Base-by-base conservation (phyloP, 2,113 vertebrate species). In the Microcebus griseorufus region DNA sequence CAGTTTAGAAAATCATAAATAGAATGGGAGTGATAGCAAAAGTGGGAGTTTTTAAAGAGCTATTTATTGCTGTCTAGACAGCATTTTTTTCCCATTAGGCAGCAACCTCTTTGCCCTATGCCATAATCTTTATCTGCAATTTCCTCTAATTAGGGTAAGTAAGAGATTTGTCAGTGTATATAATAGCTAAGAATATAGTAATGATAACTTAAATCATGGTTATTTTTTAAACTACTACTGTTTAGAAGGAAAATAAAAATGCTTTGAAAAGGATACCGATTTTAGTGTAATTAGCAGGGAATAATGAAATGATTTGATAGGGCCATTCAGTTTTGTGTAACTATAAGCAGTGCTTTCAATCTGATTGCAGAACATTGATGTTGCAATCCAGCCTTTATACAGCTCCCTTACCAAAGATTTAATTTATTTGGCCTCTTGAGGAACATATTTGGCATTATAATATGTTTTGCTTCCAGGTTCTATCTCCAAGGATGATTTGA, bases 391-490 rank as follows among this genome's bases (percentile, higher is more conserved):
- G 67, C 2, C 42, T 93, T 85, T 87, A 39, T 37, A 9, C 39
- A n/a, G 34, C 22, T 82, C 91, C 14, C 39, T 25, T 96, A 55
- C n/a, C 37, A 37, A 92, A 88, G 65, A 53, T 90, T 93, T 88
- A 80, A 72, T 81, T 90, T 95, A 76, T 85, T 55, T 91, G 65
- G 39, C 34, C 76, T 97, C 78, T 94, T 86, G 48, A 89, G 85
- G 17, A 88, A 86, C 29, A 94, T 25, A 86, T 51, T 90, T 92
- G 78, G 29, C 55, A 39, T 48, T 96, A n/a, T 65, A 69, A 93
- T 94, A 73, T 75, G 42, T 78, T 92, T 96, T 96, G 39, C 23
- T 96, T 93, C 73, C 51, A 86, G 22, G 34, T 93, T 92, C 58
- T 91, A 9, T 93, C 64, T 95, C 93, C 55, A 80, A 91, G 53